A percentile compares a stretch with the other conserved stretches of the same genome.
Conservation (phyloP, 2,888 invertebrate genomes). For the Sesia apiformis region DNA sequence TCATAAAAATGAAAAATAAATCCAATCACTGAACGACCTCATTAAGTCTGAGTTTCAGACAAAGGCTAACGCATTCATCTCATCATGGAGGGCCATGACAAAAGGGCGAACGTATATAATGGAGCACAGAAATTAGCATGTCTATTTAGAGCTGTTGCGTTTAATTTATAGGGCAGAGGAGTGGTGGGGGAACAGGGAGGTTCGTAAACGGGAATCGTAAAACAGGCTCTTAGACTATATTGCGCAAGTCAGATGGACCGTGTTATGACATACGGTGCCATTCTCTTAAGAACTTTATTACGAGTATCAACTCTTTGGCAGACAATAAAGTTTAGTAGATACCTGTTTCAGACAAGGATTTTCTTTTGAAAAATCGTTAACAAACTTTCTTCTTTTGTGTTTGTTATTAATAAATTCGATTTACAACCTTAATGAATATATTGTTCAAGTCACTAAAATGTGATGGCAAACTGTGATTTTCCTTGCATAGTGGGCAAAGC, state of each 20-base stretch:
- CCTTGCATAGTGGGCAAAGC: too few species aligned
- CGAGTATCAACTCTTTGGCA: not conserved
- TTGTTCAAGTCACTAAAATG: too few species aligned
- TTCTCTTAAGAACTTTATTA: not conserved
- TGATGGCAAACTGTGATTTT: too few species aligned
- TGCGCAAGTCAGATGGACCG: constrained; percentile 7
- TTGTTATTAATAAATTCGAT: too few species aligned
- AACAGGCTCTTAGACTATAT: constrained; percentile 25
- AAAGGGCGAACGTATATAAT: constrained; percentile 18
- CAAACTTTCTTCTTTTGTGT: too few species aligned
- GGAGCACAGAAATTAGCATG: constrained; percentile 39
- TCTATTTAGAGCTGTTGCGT: constrained; percentile 34
- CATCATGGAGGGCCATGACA: constrained; percentile 3
- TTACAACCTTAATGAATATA: too few species aligned
- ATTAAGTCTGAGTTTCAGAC: not conserved
- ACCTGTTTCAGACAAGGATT: too few species aligned
- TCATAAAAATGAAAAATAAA: too few species aligned
- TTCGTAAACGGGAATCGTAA: constrained; percentile 8
- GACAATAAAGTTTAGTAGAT: not conserved
- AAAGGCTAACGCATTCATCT: not conserved
- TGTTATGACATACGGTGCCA: constrained; percentile 6
- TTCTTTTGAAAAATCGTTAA: too few species aligned
- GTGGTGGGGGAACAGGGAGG: constrained; percentile 8
- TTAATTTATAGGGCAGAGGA: constrained; percentile 37
- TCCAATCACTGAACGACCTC: too few species aligned